Percentiles rank a stretch among this genome's conserved stretches.
These are phyloP conservation scores for Hybognathus amarus DNA, from an alignment of 2,797 vertebrate species.

Conservation along the genomic window DNA sequence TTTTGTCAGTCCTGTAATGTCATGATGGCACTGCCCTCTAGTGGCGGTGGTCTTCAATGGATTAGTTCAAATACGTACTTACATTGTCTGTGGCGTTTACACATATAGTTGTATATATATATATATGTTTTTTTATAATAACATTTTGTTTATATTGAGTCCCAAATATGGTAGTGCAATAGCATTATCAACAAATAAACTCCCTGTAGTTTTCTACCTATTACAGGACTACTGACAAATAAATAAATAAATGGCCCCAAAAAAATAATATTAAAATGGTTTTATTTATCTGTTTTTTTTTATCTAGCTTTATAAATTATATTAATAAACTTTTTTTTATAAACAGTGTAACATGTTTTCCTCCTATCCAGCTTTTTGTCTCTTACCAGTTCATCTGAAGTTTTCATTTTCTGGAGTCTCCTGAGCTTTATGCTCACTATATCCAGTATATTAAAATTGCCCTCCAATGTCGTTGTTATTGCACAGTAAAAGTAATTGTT, in stretches of 20 bases:
- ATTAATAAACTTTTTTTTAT: not conserved
- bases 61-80: not conserved
- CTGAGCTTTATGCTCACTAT: too few species aligned
- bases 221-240: not conserved
- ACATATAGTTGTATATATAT: not conserved
- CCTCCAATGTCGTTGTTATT: not conserved
- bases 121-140: too few species aligned
- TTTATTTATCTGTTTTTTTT: not conserved
- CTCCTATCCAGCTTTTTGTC: not conserved
- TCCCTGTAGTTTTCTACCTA: not conserved
- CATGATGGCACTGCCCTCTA: conserved; percentile 66
- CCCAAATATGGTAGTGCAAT: not conserved
- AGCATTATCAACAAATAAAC: not conserved
- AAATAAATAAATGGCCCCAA: not conserved
- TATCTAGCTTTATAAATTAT: not conserved
- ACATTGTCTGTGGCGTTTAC: not conserved
- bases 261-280: not conserved
- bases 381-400: too few species aligned
- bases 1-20: not conserved
- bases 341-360: not conserved
- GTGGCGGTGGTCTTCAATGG: conserved; percentile 60
- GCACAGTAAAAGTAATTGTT: not conserved
- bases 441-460: too few species aligned
- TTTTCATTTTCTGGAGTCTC: too few species aligned
- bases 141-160: not conserved